A percentile compares a stretch with the other conserved stretches of the same genome.
phyloP scores from a whole-genome alignment of 2,797 vertebrate species.

The Enteromius thamalakanensis region DNA sequence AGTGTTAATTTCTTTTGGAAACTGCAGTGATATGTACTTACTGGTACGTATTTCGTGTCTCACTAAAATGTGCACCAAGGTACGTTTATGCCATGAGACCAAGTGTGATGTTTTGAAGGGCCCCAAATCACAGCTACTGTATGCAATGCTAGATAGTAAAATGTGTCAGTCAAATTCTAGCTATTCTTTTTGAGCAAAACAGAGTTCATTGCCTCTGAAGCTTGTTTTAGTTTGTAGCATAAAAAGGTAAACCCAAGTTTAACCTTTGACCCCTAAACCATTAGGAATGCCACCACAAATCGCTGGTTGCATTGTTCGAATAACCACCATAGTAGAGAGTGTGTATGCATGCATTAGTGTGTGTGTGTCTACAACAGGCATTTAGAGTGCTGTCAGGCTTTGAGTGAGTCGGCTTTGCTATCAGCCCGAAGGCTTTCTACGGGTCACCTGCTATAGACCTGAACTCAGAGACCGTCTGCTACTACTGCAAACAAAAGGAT shows the following conservation, averaged over 20 bases:
- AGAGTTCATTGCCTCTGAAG: not conserved
- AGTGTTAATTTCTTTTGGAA: too few relatives aligned
- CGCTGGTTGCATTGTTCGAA: conserved; percentile 75
- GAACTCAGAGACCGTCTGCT: conserved; percentile 31
- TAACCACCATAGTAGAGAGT: conserved; percentile 60
- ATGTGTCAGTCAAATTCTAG: not conserved
- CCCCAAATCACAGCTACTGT: not conserved
- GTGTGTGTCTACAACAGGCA: not conserved
- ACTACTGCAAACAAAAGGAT: conserved; percentile 33
- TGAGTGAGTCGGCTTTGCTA: not conserved
- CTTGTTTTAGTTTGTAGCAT: conserved; percentile 11
- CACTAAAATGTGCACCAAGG: too few relatives aligned
- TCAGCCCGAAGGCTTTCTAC: conserved; percentile 14
- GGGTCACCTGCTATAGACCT: conserved; percentile 27
- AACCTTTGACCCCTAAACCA: conserved; percentile 70
- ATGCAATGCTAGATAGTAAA: not conserved
- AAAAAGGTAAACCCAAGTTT: conserved; percentile 53
- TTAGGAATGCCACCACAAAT: conserved; percentile 75
- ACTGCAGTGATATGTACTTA: too few relatives aligned
- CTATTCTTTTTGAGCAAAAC: conserved; percentile 4
- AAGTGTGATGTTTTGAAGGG: not conserved
- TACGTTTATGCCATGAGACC: too few relatives aligned
- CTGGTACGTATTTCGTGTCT: too few relatives aligned
- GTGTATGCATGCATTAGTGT: conserved; percentile 1
- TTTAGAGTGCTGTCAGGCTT: conserved; percentile 22